Percentiles rank a stretch among this genome's conserved stretches.
phyloP scores from a whole-genome alignment of 1,140 invertebrate species.

The Drosophila sturtevanti region DNA sequence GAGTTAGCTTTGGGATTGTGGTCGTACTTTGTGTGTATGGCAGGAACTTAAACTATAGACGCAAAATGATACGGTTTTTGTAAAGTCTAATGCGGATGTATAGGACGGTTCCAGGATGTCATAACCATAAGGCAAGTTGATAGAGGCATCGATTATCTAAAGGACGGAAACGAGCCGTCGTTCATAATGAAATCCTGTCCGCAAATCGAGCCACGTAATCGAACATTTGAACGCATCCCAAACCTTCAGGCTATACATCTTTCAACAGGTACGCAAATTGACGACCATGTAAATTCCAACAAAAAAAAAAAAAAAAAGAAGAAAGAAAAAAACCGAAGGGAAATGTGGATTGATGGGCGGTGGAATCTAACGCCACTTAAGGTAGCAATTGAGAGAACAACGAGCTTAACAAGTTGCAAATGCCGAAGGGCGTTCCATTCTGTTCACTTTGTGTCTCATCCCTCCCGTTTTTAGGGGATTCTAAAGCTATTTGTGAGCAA shows the following conservation, averaged over 20 bases:
- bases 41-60: slow-evolving; percentile 13
- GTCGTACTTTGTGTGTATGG: slow-evolving; percentile 26
- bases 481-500: slow-evolving; percentile 12
- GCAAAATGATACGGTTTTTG: slow-evolving; percentile 11
- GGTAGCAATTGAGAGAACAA: slow-evolving; percentile 69
- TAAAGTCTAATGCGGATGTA: slow-evolving; percentile 36
- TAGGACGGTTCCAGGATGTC: slow-evolving; percentile 42
- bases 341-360: not conserved
- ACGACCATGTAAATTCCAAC: slow-evolving; percentile 9
- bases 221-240: slow-evolving; percentile 31
- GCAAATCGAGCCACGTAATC: slow-evolving; percentile 47
- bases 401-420: slow-evolving; percentile 71
- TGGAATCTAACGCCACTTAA: slow-evolving; percentile 56
- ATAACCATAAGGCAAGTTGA: slow-evolving; percentile 57
- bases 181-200: slow-evolving; percentile 31
- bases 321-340: not conserved
- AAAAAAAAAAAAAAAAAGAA: not conserved
- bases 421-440: slow-evolving; percentile 39
- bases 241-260: slow-evolving; percentile 42
- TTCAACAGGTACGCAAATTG: slow-evolving; percentile 60
- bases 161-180: slow-evolving; percentile 31
- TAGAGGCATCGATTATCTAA: slow-evolving; percentile 53
- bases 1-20: slow-evolving; percentile 50
- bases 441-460: slow-evolving; percentile 10
- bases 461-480: not conserved